Base-by-base conservation (phyloP, 2,888 invertebrate species). In the Marronus borbonicus region DNA sequence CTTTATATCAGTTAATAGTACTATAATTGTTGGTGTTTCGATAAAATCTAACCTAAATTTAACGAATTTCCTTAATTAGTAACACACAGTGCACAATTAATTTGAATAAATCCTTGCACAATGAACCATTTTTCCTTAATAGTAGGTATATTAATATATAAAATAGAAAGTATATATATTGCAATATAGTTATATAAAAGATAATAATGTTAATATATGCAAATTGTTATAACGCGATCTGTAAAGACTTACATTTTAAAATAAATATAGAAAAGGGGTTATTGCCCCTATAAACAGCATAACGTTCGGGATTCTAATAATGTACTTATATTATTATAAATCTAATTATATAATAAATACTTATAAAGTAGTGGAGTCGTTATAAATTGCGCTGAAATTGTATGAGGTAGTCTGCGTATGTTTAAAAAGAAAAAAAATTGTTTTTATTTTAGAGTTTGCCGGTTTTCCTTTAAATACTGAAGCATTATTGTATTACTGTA, bases 181-280 rank as follows among this genome's bases (percentile, higher is more conserved):
- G 58, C 70, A 70, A 12, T 70, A 70, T 70, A 70, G 70, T 55
- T 70, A 70, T 55, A 58, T 28, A 44, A 12, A 44, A 55, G 20
- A 55, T 55, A 70, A 70, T 70, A 70, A 36, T 70, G 70, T 70
- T 70, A 58, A 70, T 58, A 44, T 44, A 70, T 36, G 36, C 55
- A 36, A 70, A 36, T 70, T 70, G 70, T 70, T 70, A 70, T 31
- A 44, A 70, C 31, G 39, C 39, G 70, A 70, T 55, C 70, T 70
- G 70, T 70, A 58, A 70, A 70, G 50, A 70, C 36, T 55, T 70
- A 70, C 70, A 8, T 20, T 36, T 68, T 68, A 68, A 68, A 31
- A 62, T 28, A 62, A 31, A 31, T 31, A 31, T 31, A 31, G 31
- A 39, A 65, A 31, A 64, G 55, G 8, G 20, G 10, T 55, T n/a